Percentiles rank a stretch among this genome's conserved stretches.
Conservation (phyloP, 2,113 vertebrate species). For the Ptilonorhynchus violaceus region DNA sequence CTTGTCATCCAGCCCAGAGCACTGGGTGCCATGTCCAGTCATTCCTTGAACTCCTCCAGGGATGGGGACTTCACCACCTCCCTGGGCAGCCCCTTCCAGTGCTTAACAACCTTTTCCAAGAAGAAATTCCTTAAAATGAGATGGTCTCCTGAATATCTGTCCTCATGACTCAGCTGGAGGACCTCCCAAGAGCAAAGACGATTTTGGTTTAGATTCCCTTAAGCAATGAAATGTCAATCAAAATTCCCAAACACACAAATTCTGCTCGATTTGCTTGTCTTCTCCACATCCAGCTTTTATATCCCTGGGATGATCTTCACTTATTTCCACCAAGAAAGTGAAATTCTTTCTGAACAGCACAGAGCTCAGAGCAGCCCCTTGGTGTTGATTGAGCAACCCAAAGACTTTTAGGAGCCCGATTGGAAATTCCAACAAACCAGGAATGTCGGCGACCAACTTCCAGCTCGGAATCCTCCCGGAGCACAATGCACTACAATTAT, state of each 20-base stretch:
- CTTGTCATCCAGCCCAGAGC: background rate
- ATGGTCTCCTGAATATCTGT: background rate
- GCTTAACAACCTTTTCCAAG: background rate
- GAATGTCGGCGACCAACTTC: background rate
- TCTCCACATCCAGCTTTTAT: background rate
- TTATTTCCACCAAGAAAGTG: background rate
- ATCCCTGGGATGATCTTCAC: background rate
- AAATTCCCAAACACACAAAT: background rate
- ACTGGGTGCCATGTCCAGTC: background rate
- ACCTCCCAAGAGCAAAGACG: background rate
- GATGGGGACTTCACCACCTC: background rate
- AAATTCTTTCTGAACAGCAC: background rate
- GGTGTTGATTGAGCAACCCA: background rate
- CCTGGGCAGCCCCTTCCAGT: background rate
- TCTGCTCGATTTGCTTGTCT: background rate
- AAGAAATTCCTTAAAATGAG: background rate
- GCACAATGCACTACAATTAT: background rate
- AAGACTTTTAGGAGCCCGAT: background rate
- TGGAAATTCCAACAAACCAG: background rate
- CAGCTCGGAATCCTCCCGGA: background rate
- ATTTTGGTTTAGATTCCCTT: background rate
- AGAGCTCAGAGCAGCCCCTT: background rate
- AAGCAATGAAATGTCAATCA: background rate
- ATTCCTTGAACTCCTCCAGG: background rate
- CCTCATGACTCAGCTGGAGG: background rate